Conservation (phyloP, 2,113 vertebrate genomes). For the Caranx ignobilis region DNA sequence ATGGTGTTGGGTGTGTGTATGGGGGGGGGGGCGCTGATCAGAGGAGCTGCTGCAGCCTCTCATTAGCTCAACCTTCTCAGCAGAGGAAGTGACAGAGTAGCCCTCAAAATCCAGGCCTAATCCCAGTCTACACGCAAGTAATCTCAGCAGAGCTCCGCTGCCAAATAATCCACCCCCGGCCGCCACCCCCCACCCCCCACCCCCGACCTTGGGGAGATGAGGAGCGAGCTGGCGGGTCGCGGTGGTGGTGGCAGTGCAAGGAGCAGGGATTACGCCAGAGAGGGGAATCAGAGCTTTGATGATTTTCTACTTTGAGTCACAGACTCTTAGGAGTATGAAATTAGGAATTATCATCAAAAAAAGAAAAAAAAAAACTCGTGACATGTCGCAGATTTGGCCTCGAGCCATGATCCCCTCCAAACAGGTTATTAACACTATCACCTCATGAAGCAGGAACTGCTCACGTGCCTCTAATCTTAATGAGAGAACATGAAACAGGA, state of each 20-base stretch:
- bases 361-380: slow-evolving; percentile 34
- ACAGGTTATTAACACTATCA: slow-evolving; percentile 49
- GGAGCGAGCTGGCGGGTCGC: slow-evolving; percentile 61
- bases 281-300: slow-evolving; percentile 72
- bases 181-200: slow-evolving; percentile 30
- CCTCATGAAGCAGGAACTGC: slow-evolving; percentile 16
- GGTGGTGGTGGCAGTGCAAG: slow-evolving; percentile 37
- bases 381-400: slow-evolving; percentile 67
- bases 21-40: slow-evolving; percentile 41
- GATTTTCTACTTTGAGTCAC: slow-evolving; percentile 64
- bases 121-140: slow-evolving; percentile 74
- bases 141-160: slow-evolving; percentile 68
- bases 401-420: slow-evolving; percentile 47
- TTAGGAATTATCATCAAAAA: slow-evolving; percentile 75
- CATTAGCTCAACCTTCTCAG: slow-evolving; percentile 76
- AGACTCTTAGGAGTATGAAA: slow-evolving; percentile 62
- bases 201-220: slow-evolving; percentile 58
- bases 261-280: slow-evolving; percentile 64
- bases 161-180: slow-evolving; percentile 68
- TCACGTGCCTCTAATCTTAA: slow-evolving; percentile 29
- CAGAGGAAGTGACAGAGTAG: slow-evolving; percentile 68
- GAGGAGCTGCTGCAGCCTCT: slow-evolving; percentile 58
- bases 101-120: slow-evolving; percentile 75
- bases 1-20: not conserved
- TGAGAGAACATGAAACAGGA: slow-evolving; percentile 14